Conservation (phyloP, 2,797 vertebrate species). For the Chelmon rostratus region DNA sequence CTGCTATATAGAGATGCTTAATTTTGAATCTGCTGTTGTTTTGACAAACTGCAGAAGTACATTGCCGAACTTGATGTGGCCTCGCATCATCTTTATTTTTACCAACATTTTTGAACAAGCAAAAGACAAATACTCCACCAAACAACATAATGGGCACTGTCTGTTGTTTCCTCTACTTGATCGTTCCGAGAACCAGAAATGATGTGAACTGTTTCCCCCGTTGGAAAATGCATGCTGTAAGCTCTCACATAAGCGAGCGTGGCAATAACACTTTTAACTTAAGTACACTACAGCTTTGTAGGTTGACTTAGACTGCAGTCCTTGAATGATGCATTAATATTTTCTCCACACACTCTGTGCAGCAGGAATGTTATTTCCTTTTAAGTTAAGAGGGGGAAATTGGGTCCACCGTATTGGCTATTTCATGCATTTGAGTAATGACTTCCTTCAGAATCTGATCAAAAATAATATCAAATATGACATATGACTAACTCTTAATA, state of each 20-base stretch:
- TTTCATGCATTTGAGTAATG: constrained; percentile 4
- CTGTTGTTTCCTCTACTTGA: background rate
- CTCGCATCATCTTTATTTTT: background rate
- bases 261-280: background rate
- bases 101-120: background rate
- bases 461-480: background rate
- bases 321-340: constrained; percentile 2
- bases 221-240: background rate
- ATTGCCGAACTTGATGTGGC: background rate
- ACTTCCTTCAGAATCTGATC: background rate
- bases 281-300: background rate
- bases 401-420: background rate
- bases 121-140: background rate
- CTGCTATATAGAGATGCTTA: too few relatives aligned
- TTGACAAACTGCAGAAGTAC: background rate
- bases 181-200: background rate
- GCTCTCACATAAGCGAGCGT: background rate
- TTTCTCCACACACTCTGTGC: background rate
- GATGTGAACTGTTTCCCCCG: background rate
- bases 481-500: background rate
- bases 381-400: background rate
- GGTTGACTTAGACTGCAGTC: too few relatives aligned
- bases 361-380: accelerated
- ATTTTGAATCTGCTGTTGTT: background rate
- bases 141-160: background rate